phyloP scores from a whole-genome alignment of 2,888 invertebrate species.

The Coleophora flavipennella region DNA sequence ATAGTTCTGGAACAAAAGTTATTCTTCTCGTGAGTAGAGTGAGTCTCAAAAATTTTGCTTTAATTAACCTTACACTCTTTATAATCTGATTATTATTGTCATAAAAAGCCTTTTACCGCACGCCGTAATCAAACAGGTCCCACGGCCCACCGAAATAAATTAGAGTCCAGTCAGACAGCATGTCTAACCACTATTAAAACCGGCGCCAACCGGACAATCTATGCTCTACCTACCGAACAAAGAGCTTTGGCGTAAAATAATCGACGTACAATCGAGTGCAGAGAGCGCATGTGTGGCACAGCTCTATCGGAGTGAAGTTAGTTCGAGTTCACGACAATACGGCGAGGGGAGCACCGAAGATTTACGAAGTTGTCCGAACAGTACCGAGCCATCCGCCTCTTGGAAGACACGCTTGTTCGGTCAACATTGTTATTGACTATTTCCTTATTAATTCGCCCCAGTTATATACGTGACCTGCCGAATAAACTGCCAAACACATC shows the following conservation, averaged over 20 bases:
- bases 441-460: slow-evolving; percentile 43
- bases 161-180: no score
- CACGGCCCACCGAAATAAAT: no score
- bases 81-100: no score
- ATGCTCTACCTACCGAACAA: slow-evolving; percentile 3
- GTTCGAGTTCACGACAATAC: slow-evolving; percentile 16
- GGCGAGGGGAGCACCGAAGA: slow-evolving; percentile 24
- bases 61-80: no score
- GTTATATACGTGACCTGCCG: slow-evolving; percentile 34
- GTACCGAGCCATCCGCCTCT: slow-evolving; percentile 49
- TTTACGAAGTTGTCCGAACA: slow-evolving; percentile 50
- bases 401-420: slow-evolving; percentile 47
- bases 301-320: slow-evolving; percentile 31
- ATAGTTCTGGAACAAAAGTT: no score
- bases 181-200: slow-evolving; percentile 3
- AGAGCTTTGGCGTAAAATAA: slow-evolving; percentile 27
- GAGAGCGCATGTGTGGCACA: slow-evolving; percentile 41
- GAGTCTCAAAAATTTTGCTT: no score
- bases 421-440: slow-evolving; percentile 57
- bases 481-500: slow-evolving; percentile 32
- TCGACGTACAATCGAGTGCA: slow-evolving; percentile 22
- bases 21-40: no score
- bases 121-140: neutral
- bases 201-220: slow-evolving; percentile 7
- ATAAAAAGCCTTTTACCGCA: no score